A percentile compares a stretch with the other conserved stretches of the same genome.
Conservation (phyloP, 2,888 invertebrate genomes). For the Synergus japonicus region DNA sequence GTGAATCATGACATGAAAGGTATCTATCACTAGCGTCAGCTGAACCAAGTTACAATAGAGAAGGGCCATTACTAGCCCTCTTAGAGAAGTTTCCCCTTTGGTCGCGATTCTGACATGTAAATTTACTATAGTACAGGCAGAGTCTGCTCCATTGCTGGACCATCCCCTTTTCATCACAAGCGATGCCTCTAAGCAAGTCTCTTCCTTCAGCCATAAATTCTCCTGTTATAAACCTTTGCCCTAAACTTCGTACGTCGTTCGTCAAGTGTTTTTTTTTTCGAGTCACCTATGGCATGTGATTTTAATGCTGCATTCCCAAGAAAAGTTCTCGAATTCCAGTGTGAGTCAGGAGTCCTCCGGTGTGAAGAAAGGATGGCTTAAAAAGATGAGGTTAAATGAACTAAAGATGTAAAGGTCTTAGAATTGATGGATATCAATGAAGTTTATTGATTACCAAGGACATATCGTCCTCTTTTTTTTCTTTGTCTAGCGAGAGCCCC, state of each 20-base stretch:
- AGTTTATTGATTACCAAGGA: conserved; percentile 33
- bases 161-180: conserved; percentile 4
- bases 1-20: conserved; percentile 48
- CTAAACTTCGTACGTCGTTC: conserved; percentile 23
- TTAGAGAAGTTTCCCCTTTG: conserved; percentile 57
- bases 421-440: conserved; percentile 6
- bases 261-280: conserved; percentile 18
- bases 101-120: conserved; percentile 49
- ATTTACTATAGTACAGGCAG: neutral
- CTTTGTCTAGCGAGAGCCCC: conserved; percentile 38
- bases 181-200: conserved; percentile 9
- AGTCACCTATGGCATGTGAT: neutral
- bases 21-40: conserved; percentile 74
- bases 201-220: conserved; percentile 36
- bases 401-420: neutral
- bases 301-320: conserved; percentile 7
- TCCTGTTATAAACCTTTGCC: conserved; percentile 34
- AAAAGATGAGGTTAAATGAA: neutral
- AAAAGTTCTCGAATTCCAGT: neutral
- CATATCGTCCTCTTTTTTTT: neutral
- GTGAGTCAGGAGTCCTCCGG: neutral
- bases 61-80: conserved; percentile 63
- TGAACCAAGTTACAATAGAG: conserved; percentile 68
- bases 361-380: neutral
- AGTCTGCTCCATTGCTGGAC: neutral